phyloP scores from a whole-genome alignment of 2,888 invertebrate genomes.

The Leptogaster cylindrica region DNA sequence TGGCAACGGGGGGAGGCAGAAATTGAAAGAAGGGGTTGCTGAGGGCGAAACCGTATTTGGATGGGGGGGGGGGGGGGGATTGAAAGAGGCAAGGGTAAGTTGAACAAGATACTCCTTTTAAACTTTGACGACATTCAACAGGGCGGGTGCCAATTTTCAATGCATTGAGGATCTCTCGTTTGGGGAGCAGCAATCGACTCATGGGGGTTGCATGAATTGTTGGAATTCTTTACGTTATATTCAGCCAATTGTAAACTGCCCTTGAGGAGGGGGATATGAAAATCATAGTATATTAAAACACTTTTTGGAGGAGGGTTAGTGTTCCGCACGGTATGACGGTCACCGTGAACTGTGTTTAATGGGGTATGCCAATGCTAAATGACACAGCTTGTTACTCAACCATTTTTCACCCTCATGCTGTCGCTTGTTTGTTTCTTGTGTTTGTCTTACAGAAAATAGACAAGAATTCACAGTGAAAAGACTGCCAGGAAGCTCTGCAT shows the following conservation, averaged over 20 bases:
- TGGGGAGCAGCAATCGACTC: constrained; percentile 4
- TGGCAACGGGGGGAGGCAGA: too few species aligned
- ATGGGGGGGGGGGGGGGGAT: background rate
- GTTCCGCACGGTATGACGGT: background rate
- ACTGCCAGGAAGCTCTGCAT: too few species aligned
- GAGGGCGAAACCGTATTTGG: background rate
- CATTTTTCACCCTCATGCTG: constrained; percentile 1
- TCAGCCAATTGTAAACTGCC: background rate
- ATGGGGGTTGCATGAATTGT: background rate
- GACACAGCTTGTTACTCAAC: constrained; percentile 27
- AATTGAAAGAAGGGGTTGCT: background rate
- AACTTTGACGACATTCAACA: constrained; percentile 26
- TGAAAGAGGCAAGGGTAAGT: background rate
- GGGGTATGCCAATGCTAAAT: constrained; percentile 5
- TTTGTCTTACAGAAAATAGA: background rate
- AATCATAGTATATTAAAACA: background rate
- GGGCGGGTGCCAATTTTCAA: constrained; percentile 26
- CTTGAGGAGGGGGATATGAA: background rate
- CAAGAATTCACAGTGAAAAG: background rate
- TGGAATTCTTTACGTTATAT: too few species aligned
- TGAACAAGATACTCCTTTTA: constrained; percentile 9
- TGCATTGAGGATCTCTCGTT: constrained; percentile 11
- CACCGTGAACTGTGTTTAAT: too few species aligned
- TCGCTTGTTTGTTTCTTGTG: constrained; percentile 17
- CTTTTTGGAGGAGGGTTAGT: background rate